phyloP scores from a whole-genome alignment of 2,797 vertebrate species.

The Syndactyla subalaris region DNA sequence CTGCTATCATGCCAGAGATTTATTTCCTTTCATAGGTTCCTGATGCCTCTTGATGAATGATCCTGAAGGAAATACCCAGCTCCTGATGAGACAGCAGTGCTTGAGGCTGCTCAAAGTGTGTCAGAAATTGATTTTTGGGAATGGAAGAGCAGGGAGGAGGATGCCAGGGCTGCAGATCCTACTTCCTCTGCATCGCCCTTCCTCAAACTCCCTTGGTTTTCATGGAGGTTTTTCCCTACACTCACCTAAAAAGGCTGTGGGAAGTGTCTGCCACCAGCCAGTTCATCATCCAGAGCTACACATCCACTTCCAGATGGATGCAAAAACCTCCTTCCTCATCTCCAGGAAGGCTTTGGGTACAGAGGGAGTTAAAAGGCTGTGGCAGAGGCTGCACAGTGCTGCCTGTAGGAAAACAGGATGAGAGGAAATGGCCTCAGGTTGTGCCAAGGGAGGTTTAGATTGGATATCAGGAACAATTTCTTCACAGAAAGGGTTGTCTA shows the following conservation, averaged over 20 bases:
- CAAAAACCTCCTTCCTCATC: background rate
- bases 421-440: background rate
- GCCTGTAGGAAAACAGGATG: background rate
- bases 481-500: background rate
- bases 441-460: background rate
- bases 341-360: fast-evolving
- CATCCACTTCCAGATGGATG: background rate
- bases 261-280: background rate
- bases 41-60: background rate
- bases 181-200: fast-evolving
- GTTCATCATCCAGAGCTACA: background rate
- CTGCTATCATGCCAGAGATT: background rate
- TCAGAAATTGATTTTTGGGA: background rate
- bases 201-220: fast-evolving
- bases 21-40: background rate
- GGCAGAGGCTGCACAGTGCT: background rate
- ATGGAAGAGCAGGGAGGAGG: background rate
- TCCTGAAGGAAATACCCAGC: background rate
- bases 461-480: background rate
- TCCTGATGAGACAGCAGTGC: background rate
- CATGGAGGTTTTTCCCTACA: fast-evolving
- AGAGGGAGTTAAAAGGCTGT: background rate
- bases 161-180: background rate
- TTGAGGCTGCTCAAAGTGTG: background rate
- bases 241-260: background rate